Percentiles rank a stretch among this genome's conserved stretches.
phyloP scores from a whole-genome alignment of 2,797 vertebrate species.

The Diplodus puntazzo region DNA sequence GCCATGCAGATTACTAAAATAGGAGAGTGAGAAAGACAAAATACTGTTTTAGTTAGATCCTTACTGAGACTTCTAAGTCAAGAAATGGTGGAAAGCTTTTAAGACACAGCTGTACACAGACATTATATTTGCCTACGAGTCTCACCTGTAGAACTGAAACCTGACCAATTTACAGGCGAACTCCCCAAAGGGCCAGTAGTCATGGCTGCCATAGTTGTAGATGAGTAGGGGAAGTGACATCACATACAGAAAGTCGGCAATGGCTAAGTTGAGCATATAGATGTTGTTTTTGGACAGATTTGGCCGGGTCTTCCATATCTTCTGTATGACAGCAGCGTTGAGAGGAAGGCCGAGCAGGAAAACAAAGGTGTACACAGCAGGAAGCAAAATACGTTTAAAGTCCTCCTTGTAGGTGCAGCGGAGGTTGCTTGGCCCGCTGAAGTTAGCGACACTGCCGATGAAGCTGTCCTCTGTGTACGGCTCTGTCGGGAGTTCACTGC shows the following conservation, averaged over 20 bases:
- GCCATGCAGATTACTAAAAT: slow-evolving; percentile 90
- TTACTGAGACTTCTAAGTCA: not conserved
- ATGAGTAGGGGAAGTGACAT: slow-evolving; percentile 95
- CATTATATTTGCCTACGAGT: not conserved
- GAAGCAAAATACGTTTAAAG: slow-evolving; percentile 94
- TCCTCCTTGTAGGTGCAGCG: slow-evolving; percentile 93
- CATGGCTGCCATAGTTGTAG: slow-evolving; percentile 94
- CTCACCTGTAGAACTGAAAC: slow-evolving; percentile 94
- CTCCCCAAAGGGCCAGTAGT: slow-evolving; percentile 98
- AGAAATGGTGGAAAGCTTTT: not conserved
- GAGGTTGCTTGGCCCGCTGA: slow-evolving; percentile 11
- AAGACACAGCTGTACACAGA: not conserved
- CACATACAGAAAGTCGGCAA: slow-evolving; percentile 93
- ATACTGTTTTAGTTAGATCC: not conserved
- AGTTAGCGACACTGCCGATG: not conserved
- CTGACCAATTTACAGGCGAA: slow-evolving; percentile 91
- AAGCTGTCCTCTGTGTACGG: not conserved
- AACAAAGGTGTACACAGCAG: slow-evolving; percentile 90
- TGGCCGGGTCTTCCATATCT: slow-evolving; percentile 88
- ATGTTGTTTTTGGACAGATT: slow-evolving; percentile 89
- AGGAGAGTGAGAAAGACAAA: slow-evolving; percentile 1
- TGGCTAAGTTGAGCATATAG: slow-evolving; percentile 95
- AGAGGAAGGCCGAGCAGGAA: slow-evolving; percentile 90
- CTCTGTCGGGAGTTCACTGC: slow-evolving; percentile 36
- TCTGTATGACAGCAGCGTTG: slow-evolving; percentile 90